Evolutionary conservation across 2,797 vertebrate genomes (phyloP).

Genomic region (Rhabdomys pumilio): DNA sequence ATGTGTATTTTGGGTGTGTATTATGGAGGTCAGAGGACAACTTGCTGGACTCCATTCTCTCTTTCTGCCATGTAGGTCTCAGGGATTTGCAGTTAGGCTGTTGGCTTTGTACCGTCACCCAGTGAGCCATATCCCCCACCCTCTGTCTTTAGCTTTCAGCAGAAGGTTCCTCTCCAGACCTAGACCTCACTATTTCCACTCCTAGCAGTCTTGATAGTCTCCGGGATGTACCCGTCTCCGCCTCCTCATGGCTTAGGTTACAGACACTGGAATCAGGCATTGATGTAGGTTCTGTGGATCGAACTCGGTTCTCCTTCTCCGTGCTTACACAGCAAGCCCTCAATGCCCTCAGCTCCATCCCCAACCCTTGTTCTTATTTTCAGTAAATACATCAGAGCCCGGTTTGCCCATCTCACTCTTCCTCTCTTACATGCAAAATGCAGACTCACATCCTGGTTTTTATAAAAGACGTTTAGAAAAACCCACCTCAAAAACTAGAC

Average conservation of each 20-base stretch:
- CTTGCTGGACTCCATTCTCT: too few species aligned
- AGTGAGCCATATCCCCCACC: background rate
- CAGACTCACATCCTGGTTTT: background rate
- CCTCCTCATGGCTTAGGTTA: background rate
- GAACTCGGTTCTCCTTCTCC: background rate
- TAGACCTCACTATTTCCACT: background rate
- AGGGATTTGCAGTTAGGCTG: background rate
- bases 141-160: background rate
- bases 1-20: background rate
- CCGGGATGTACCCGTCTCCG: background rate
- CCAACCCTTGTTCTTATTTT: background rate
- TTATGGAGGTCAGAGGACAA: background rate
- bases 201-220: too few species aligned
- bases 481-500: slow-evolving; percentile 15
- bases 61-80: background rate
- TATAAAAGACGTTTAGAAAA: slow-evolving; percentile 22
- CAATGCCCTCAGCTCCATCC: background rate
- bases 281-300: too few species aligned
- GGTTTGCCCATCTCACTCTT: slow-evolving; percentile 3
- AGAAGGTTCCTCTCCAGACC: background rate
- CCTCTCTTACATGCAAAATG: slow-evolving; percentile 54
- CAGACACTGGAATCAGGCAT: too few species aligned
- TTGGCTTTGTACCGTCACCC: too few species aligned
- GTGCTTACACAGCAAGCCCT: background rate
- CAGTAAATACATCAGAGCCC: background rate